Conservation (phyloP, 2,888 invertebrate genomes). For the Eurois occulta region DNA sequence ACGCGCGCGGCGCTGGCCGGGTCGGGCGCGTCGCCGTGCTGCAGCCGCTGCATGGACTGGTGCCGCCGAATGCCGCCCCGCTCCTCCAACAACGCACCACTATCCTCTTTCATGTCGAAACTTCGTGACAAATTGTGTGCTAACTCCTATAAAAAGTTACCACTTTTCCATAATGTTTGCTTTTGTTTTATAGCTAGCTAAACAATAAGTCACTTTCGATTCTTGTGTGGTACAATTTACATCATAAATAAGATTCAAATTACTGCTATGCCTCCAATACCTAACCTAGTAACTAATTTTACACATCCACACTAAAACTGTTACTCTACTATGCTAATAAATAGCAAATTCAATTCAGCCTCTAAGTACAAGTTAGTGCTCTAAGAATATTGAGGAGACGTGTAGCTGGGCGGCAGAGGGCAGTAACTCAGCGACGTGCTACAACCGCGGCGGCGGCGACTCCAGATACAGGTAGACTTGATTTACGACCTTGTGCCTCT, state of each 20-base stretch:
- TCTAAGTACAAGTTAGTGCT: constrained; percentile 87
- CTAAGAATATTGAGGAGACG: constrained; percentile 83
- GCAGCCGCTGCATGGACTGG: constrained; percentile 94
- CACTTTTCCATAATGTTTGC: constrained; percentile 38
- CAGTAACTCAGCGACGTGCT: constrained; percentile 78
- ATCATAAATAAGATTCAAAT: constrained; percentile 48
- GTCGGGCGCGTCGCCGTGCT: constrained; percentile 89
- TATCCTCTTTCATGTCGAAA: constrained; percentile 97
- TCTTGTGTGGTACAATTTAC: constrained; percentile 46
- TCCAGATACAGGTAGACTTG: constrained; percentile 65
- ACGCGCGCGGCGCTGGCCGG: constrained; percentile 91
- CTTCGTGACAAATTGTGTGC: constrained; percentile 96
- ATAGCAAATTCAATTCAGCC: constrained; percentile 87
- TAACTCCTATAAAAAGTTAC: constrained; percentile 92
- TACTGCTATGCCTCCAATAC: constrained; percentile 72
- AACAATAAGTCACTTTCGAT: constrained; percentile 59
- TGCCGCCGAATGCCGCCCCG: constrained; percentile 93
- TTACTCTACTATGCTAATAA: constrained; percentile 86
- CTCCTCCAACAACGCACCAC: constrained; percentile 93
- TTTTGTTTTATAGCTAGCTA: constrained; percentile 44
- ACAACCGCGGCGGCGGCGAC: constrained; percentile 64
- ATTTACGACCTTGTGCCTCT: constrained; percentile 87
- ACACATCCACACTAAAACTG: constrained; percentile 87
- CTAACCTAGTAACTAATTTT: constrained; percentile 80
- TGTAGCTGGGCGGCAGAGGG: constrained; percentile 89